Evolutionary conservation across 30 jellyfish, hydroid and myxozoan species (phyloP).

Genomic region (Aurelia aurita complex sp. Pacific): DNA sequence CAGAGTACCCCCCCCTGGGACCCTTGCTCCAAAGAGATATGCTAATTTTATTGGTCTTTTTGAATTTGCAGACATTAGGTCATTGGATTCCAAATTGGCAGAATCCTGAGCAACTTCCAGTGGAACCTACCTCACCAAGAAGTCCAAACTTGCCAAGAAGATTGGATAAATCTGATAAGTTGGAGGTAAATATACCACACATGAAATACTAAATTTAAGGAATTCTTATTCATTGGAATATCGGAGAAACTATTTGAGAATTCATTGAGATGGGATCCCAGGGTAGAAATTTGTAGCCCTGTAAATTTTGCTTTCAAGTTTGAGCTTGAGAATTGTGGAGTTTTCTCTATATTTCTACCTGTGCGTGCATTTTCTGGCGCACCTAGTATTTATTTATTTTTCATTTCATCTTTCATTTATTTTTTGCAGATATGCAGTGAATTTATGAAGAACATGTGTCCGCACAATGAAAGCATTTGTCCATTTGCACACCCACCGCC

Average conservation of each 20-base stretch:
- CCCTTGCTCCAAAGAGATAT: background rate
- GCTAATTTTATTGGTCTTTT: background rate
- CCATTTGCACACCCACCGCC: slow-evolving; percentile 78
- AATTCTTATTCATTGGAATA: too few relatives aligned
- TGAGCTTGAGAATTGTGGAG: too few relatives aligned
- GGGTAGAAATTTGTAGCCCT: too few relatives aligned
- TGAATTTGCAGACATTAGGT: slow-evolving; percentile 30
- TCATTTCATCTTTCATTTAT: too few relatives aligned
- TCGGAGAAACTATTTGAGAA: too few relatives aligned
- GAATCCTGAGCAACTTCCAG: slow-evolving; percentile 45
- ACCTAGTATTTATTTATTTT: too few relatives aligned
- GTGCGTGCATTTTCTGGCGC: too few relatives aligned
- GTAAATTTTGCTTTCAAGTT: too few relatives aligned
- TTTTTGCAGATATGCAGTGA: slow-evolving; percentile 59
- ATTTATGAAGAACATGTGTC: slow-evolving; percentile 56
- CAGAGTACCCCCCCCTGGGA: too few relatives aligned
- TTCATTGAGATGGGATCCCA: too few relatives aligned
- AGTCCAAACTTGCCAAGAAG: slow-evolving; percentile 68
- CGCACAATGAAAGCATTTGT: slow-evolving; percentile 41
- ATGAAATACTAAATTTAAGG: too few relatives aligned
- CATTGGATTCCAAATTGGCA: slow-evolving; percentile 63
- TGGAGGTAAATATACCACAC: slow-evolving; percentile 31
- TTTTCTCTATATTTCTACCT: too few relatives aligned
- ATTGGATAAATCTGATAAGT: slow-evolving; percentile 70
- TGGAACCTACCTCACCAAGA: slow-evolving; percentile 53